Percentiles rank a stretch among this genome's conserved stretches.
phyloP scores from a whole-genome alignment of 2,888 invertebrate species.

The Dryobota labecula region DNA sequence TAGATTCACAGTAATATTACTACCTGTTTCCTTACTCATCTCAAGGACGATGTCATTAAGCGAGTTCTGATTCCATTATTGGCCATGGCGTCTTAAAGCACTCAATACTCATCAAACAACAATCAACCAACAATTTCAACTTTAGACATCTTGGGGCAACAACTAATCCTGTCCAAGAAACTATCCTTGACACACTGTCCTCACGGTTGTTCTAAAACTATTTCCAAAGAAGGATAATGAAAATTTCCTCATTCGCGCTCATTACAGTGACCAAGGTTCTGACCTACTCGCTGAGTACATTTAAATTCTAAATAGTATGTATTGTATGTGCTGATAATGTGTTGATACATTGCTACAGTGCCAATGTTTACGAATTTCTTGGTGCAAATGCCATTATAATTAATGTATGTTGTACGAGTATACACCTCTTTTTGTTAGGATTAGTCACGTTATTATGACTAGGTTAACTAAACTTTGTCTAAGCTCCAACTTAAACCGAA shows the following conservation, averaged over 20 bases:
- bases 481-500: neutral
- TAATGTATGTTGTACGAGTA: neutral
- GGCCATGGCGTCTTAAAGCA: neutral
- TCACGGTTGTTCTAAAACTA: conserved; percentile 1
- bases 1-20: neutral
- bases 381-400: neutral
- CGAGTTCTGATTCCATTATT: neutral
- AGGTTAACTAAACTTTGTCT: neutral
- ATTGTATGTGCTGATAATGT: conserved; percentile 23
- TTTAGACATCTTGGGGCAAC: neutral
- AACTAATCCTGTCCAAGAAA: neutral
- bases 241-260: conserved; percentile 24
- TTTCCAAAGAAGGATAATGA: conserved; percentile 44
- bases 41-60: neutral
- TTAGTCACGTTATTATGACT: neutral
- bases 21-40: neutral
- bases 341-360: conserved; percentile 4
- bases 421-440: neutral
- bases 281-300: conserved; percentile 32
- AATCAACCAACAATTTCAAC: neutral
- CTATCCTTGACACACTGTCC: conserved; percentile 28
- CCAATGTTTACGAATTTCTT: conserved; percentile 30
- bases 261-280: conserved; percentile 45
- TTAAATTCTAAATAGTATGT: conserved; percentile 36
- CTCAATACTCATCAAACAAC: neutral